These are phyloP conservation scores for Indicator indicator DNA, from an alignment of 2,113 vertebrate species.

Conservation along the genomic window DNA sequence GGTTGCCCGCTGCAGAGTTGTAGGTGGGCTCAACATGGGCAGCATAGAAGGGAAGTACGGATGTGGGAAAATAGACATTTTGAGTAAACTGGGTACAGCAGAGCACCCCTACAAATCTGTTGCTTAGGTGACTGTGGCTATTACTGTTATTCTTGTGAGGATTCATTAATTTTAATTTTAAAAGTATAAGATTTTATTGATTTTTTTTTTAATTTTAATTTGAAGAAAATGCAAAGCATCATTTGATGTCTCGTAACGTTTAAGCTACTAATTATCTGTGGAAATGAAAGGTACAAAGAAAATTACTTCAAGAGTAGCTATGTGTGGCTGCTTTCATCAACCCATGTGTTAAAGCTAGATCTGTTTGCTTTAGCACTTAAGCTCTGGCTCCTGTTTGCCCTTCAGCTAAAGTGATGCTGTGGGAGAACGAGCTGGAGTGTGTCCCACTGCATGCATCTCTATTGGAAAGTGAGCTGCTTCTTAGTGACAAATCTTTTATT, in stretches of 20 bases:
- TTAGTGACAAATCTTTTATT: neutral
- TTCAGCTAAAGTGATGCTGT: neutral
- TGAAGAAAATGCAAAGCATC: neutral
- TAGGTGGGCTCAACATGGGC: neutral
- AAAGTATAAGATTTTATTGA: neutral
- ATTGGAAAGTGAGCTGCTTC: neutral
- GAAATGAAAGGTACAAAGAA: neutral
- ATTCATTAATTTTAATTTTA: neutral
- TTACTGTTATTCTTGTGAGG: neutral
- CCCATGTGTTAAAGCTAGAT: neutral
- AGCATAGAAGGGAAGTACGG: neutral
- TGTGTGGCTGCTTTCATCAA: neutral
- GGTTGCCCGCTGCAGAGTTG: neutral
- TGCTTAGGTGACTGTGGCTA: neutral
- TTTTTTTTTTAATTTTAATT: neutral
- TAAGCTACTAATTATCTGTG: neutral
- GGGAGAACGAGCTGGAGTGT: neutral
- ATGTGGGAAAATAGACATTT: accelerated
- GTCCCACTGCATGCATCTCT: neutral
- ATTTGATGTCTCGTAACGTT: neutral
- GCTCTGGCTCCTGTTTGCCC: slow-evolving; percentile 25
- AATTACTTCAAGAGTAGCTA: neutral
- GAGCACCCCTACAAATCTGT: neutral
- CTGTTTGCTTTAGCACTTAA: slow-evolving; percentile 13
- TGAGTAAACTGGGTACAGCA: neutral